Base-by-base conservation (phyloP, 2,113 vertebrate genomes). In the Archocentrus centrarchus region DNA sequence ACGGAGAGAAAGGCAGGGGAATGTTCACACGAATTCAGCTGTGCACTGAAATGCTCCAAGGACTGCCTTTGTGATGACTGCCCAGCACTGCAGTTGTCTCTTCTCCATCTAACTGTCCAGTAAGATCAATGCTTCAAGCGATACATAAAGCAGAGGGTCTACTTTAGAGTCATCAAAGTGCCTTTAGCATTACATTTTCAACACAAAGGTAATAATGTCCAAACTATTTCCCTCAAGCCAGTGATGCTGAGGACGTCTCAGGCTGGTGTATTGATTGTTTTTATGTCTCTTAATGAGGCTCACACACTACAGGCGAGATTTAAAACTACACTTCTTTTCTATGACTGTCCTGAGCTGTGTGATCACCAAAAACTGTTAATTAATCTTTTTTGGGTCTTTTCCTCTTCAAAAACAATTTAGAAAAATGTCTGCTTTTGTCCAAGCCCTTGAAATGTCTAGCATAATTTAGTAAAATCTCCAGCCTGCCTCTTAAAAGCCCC, bases 191-290 rank as follows among this genome's bases (percentile, higher is more conserved):
- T 15, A 50, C n/a, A 63, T 77, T 80, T 83, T 10, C 61, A 62
- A 6, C 55, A 53, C 64, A 37, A 55, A 61, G 53, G 59, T 63
- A 41, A 88, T 63, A 35, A 86, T 63, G 61, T 59, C 73, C 2
- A 82, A 59, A 63, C 24, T 24, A 62, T 81, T 66, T 73, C 17
- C 39, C 32, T 24, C 22, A 15, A 9, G 35, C 44, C 84, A 59
- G 39, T 17, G 32, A 76, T 44, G 59, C 63, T 68, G 62, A 30
- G 13, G 57, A 27, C 0, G 37, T 22, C 35, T 68, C 39, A 35
- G 18, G 79, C 60, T 77, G 61, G 62, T 77, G 17, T 64, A 58
- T 79, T 32, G 30, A 58, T 63, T 15, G 55, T 77, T 44, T 24
- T 58, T 27, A 1, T 70, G 20, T 32, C 47, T 73, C 37, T 39